Conservation (phyloP, 2,888 invertebrate genomes). For the Heliconius cydno region DNA sequence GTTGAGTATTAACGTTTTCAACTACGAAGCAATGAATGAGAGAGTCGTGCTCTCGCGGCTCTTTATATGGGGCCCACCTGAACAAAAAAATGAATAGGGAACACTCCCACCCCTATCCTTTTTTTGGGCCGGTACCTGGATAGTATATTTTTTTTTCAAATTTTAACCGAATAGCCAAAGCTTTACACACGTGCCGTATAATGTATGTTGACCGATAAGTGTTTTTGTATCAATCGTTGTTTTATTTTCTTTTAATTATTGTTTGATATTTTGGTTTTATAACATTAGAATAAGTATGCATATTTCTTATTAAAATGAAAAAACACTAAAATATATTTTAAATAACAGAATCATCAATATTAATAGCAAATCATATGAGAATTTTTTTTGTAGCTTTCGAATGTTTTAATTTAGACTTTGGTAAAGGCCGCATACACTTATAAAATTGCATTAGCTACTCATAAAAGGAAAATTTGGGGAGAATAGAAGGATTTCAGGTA, state of each 20-base stretch:
- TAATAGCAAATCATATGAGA: not conserved
- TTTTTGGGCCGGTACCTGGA: constrained; percentile 76
- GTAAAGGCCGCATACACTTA: not conserved
- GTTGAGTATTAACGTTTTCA: constrained; percentile 58
- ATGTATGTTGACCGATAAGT: constrained; percentile 59
- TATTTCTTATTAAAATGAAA: too few species aligned
- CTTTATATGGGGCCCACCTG: constrained; percentile 69
- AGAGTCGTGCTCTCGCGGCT: constrained; percentile 58
- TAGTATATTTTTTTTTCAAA: constrained; percentile 41
- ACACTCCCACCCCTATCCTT: constrained; percentile 69
- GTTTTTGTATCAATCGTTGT: constrained; percentile 21
- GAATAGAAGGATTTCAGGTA: not conserved
- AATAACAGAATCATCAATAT: not conserved
- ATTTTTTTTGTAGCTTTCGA: not conserved
- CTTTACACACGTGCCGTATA: constrained; percentile 76
- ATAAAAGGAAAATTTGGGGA: not conserved
- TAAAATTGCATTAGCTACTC: not conserved
- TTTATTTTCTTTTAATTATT: not conserved
- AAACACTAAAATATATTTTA: too few species aligned
- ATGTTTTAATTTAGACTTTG: not conserved
- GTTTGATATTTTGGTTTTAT: not conserved
- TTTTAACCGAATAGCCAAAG: constrained; percentile 46
- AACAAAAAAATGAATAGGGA: constrained; percentile 73
- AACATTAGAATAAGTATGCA: not conserved
- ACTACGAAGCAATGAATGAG: constrained; percentile 70